These are phyloP conservation scores for Lineus longissimus DNA, from an alignment of 1,140 invertebrate genomes.

Conservation along the genomic window DNA sequence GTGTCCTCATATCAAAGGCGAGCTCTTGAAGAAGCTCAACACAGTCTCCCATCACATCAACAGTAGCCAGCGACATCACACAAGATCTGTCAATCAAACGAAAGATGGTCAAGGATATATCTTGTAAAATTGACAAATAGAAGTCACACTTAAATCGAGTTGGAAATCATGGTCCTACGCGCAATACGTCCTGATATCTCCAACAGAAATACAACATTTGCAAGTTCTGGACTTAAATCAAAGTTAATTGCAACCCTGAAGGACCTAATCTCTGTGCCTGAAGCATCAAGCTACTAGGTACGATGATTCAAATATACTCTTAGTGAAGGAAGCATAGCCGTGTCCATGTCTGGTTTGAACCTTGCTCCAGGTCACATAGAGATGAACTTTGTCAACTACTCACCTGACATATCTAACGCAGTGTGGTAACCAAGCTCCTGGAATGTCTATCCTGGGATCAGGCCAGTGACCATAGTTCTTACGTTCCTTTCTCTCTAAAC, in stretches of 20 bases:
- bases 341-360: too few species aligned
- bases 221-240: too few species aligned
- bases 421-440: constrained; percentile 71
- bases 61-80: constrained; percentile 38
- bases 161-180: too few species aligned
- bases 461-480: constrained; percentile 45
- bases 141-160: neutral
- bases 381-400: too few species aligned
- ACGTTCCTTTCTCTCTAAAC: constrained; percentile 29
- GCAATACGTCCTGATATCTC: too few species aligned
- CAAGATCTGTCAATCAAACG: constrained; percentile 44
- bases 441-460: constrained; percentile 37
- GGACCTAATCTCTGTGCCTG: too few species aligned
- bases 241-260: too few species aligned
- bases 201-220: too few species aligned
- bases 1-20: constrained; percentile 80
- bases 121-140: neutral
- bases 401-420: constrained; percentile 68
- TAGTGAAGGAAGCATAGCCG: too few species aligned
- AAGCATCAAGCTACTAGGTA: too few species aligned
- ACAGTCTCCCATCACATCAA: constrained; percentile 77
- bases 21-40: constrained; percentile 78
- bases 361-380: neutral
- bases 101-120: neutral
- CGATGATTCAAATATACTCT: too few species aligned